These are phyloP conservation scores for Zonitis immaculata DNA, from an alignment of 2,888 invertebrate genomes.

Conservation along the genomic window DNA sequence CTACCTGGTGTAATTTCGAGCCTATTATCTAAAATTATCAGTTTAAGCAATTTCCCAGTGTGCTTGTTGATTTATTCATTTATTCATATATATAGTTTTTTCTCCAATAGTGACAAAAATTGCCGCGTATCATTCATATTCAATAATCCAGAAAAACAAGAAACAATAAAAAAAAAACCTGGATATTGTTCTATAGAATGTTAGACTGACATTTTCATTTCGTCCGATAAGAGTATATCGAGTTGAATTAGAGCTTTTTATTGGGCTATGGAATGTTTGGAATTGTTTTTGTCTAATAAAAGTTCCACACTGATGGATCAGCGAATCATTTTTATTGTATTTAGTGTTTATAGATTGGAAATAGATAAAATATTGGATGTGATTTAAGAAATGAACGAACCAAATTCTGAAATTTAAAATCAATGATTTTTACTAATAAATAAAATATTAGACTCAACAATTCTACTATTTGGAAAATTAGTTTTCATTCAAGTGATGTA, in stretches of 20 bases:
- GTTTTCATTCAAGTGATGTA: not conserved
- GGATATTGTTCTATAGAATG: too few species aligned
- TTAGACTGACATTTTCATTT: not conserved
- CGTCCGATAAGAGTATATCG: not conserved
- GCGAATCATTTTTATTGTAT: not conserved
- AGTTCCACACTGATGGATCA: not conserved
- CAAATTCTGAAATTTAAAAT: slow-evolving; percentile 1
- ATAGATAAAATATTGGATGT: not conserved
- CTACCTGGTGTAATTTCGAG: too few species aligned
- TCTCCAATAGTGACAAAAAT: not conserved
- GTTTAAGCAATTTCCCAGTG: not conserved
- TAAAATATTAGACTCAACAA: not conserved
- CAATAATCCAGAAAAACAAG: too few species aligned
- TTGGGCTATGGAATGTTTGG: not conserved
- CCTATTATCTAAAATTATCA: too few species aligned
- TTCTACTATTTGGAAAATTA: not conserved
- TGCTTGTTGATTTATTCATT: not conserved
- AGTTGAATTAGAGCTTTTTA: not conserved
- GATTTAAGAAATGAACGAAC: too few species aligned
- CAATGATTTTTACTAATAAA: not conserved
- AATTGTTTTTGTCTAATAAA: not conserved
- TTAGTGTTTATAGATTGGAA: not conserved
- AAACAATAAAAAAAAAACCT: too few species aligned
- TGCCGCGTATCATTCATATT: too few species aligned
- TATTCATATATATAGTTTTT: not conserved